Conservation (phyloP, 2,113 vertebrate species). For the Sardina pilchardus region DNA sequence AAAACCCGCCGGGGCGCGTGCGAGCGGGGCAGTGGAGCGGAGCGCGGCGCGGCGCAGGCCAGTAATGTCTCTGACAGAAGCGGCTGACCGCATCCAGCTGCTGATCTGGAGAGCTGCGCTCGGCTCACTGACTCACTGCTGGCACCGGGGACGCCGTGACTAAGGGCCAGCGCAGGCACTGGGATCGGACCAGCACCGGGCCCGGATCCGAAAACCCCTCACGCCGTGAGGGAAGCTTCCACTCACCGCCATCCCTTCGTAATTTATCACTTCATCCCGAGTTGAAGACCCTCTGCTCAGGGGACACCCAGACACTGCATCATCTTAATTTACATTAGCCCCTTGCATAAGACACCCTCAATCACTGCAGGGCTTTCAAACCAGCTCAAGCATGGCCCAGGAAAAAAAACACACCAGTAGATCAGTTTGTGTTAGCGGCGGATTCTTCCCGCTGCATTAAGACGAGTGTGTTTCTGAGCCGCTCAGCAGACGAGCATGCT, state of each 20-base stretch:
- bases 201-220: not conserved
- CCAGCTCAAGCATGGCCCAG: not conserved
- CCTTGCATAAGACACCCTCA: not conserved
- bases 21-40: not conserved
- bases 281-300: not conserved
- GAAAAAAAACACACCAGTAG: not conserved
- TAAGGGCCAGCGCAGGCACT: constrained; percentile 24
- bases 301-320: not conserved
- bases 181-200: not conserved
- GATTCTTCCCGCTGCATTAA: not conserved
- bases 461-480: not conserved
- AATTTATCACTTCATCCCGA: not conserved
- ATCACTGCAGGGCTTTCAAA: not conserved
- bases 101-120: constrained; percentile 20
- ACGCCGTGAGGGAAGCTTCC: not conserved
- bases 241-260: not conserved
- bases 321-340: not conserved
- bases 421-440: not conserved
- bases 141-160: constrained; percentile 25
- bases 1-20: not conserved
- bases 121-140: constrained; percentile 29
- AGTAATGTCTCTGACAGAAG: constrained; percentile 35
- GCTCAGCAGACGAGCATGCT: not conserved
- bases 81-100: constrained; percentile 26
- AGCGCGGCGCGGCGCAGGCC: not conserved